These are phyloP conservation scores for Morinoia aosen DNA, from an alignment of 2,888 invertebrate species.

Conservation along the genomic window DNA sequence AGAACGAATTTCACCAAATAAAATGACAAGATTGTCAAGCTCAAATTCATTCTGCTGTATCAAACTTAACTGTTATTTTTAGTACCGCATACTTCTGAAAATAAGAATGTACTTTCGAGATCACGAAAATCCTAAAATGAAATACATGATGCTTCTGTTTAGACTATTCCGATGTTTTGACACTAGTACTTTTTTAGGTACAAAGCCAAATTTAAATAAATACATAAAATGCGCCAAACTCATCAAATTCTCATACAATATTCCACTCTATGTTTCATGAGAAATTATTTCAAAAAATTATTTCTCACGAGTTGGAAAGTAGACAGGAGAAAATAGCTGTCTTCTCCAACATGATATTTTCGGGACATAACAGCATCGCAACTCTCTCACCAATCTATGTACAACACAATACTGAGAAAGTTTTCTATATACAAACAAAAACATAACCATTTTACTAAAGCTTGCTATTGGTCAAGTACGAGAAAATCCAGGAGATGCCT, in stretches of 20 bases:
- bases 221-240: too few relatives aligned
- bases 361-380: background rate
- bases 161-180: background rate
- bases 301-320: background rate
- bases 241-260: too few relatives aligned
- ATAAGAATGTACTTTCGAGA: background rate
- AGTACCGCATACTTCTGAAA: background rate
- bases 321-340: background rate
- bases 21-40: background rate
- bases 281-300: background rate
- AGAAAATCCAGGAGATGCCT: conserved; percentile 34
- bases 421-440: background rate
- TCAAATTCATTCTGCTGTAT: background rate
- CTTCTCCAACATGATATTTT: background rate
- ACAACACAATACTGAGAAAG: background rate
- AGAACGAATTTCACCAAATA: background rate
- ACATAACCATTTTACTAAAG: background rate
- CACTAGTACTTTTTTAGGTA: background rate
- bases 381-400: background rate
- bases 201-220: background rate
- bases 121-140: background rate
- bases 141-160: background rate
- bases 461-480: conserved; percentile 22
- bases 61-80: background rate
- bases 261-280: too few relatives aligned